Evolutionary conservation across 35 echinoderm and acorn worm species (phyloP).

Genomic region (Ophiothrix spiculata): DNA sequence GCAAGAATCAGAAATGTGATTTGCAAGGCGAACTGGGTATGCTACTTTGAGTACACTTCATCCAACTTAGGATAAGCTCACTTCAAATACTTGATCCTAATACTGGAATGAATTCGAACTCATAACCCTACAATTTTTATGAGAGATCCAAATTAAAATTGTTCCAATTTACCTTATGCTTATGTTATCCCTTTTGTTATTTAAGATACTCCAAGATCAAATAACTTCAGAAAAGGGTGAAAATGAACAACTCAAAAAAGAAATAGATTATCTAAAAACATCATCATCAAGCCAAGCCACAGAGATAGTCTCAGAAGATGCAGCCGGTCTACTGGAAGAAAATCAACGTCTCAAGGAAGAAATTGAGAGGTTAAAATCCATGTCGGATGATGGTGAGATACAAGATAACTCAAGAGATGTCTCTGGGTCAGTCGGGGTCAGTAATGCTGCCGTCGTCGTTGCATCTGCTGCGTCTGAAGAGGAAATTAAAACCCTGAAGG

Average conservation of each 20-base stretch:
- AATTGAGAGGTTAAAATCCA: slow-evolving; percentile 14
- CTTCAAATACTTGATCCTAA: not conserved
- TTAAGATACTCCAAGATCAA: slow-evolving; percentile 75
- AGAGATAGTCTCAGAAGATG: not conserved
- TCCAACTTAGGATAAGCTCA: not conserved
- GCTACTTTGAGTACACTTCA: not conserved
- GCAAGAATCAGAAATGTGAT: too few species aligned
- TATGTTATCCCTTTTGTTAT: not conserved
- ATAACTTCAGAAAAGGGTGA: slow-evolving; percentile 61
- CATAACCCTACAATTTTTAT: not conserved
- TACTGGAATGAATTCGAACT: not conserved
- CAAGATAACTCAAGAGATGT: not conserved
- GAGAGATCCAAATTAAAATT: not conserved
- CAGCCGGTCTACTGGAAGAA: not conserved
- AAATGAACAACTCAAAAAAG: slow-evolving; percentile 20
- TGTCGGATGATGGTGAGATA: not conserved
- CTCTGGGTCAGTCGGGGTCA: not conserved
- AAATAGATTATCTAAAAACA: slow-evolving; percentile 9
- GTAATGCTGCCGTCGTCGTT: slow-evolving; percentile 1
- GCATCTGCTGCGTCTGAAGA: slow-evolving; percentile 26
- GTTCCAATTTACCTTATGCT: not conserved
- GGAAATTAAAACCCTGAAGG: slow-evolving; percentile 46
- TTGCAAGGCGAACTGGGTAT: not conserved
- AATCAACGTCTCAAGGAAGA: slow-evolving; percentile 20
- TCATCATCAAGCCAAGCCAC: not conserved